A percentile compares a stretch with the other conserved stretches of the same genome.
Evolutionary conservation across 2,113 vertebrate species (phyloP).

Genomic region (Gorsachius goisagi): DNA sequence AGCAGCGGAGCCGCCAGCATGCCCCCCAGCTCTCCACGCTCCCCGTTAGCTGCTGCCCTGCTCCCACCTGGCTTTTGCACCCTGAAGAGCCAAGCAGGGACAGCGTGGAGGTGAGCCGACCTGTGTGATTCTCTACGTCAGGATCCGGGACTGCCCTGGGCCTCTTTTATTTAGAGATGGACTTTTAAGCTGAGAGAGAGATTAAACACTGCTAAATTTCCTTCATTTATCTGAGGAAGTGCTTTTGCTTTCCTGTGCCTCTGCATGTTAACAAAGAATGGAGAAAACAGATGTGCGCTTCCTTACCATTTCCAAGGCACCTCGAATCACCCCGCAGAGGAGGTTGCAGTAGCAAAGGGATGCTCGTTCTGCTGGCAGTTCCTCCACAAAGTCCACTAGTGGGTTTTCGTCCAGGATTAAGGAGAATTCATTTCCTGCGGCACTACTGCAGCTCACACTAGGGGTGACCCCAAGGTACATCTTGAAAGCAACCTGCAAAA

Average conservation of each 20-base stretch:
- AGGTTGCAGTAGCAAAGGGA: constrained; percentile 78
- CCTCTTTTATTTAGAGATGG: background rate
- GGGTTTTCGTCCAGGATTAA: constrained; percentile 82
- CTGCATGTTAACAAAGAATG: background rate
- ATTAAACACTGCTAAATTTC: background rate
- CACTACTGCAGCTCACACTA: constrained; percentile 69
- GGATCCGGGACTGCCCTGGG: background rate
- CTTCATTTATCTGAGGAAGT: background rate
- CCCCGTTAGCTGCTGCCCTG: fast-evolving
- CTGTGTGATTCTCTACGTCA: background rate
- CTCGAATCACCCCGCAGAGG: constrained; percentile 79
- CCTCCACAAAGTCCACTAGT: constrained; percentile 78
- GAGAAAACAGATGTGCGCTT: background rate
- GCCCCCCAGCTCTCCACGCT: background rate
- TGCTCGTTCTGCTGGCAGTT: constrained; percentile 73
- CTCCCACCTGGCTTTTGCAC: background rate
- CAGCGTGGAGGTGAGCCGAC: background rate
- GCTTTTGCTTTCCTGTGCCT: background rate
- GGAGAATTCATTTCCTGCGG: constrained; percentile 75
- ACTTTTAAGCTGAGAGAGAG: background rate
- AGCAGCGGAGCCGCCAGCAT: background rate
- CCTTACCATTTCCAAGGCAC: constrained; percentile 82
- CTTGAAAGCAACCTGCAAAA: constrained; percentile 81
- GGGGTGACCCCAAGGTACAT: constrained; percentile 82
- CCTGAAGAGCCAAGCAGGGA: background rate